Conservation (phyloP, 1,140 invertebrate genomes). For the Pachypsylla venusta region DNA sequence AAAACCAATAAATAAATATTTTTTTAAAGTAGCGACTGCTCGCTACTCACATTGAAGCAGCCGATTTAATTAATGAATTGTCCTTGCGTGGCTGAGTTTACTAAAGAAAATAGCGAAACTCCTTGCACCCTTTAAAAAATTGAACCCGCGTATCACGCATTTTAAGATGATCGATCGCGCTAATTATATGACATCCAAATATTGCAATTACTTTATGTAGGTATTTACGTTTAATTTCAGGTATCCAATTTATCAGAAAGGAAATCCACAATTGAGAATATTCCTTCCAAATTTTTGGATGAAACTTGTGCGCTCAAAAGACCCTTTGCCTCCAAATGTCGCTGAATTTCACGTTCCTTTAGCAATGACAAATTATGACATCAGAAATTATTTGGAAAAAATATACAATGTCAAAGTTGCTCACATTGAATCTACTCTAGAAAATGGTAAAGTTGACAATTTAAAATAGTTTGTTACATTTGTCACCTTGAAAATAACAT, state of each 20-base stretch:
- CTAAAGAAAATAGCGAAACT: too few relatives aligned
- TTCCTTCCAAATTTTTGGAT: constrained; percentile 91
- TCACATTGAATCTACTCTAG: constrained; percentile 54
- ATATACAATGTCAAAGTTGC: constrained; percentile 73
- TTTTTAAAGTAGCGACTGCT: too few relatives aligned
- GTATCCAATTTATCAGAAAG: constrained; percentile 75
- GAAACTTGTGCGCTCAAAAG: constrained; percentile 57
- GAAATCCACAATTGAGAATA: constrained; percentile 74
- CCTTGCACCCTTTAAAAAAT: too few relatives aligned
- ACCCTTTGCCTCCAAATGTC: constrained; percentile 49
- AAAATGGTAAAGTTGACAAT: constrained; percentile 37
- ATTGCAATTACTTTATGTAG: too few relatives aligned
- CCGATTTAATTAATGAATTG: too few relatives aligned
- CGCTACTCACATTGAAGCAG: too few relatives aligned
- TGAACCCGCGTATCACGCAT: too few relatives aligned
- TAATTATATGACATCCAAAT: too few relatives aligned
- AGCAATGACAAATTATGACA: constrained; percentile 74
- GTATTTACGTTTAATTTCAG: too few relatives aligned
- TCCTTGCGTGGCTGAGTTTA: too few relatives aligned
- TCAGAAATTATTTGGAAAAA: constrained; percentile 87
- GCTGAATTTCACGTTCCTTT: constrained; percentile 73
- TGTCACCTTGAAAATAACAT: background rate
- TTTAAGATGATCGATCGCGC: too few relatives aligned
- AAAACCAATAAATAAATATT: too few relatives aligned
- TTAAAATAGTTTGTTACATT: background rate